These are phyloP conservation scores for Leptopilina drosophilae DNA, from an alignment of 2,888 invertebrate species.

Conservation along the genomic window DNA sequence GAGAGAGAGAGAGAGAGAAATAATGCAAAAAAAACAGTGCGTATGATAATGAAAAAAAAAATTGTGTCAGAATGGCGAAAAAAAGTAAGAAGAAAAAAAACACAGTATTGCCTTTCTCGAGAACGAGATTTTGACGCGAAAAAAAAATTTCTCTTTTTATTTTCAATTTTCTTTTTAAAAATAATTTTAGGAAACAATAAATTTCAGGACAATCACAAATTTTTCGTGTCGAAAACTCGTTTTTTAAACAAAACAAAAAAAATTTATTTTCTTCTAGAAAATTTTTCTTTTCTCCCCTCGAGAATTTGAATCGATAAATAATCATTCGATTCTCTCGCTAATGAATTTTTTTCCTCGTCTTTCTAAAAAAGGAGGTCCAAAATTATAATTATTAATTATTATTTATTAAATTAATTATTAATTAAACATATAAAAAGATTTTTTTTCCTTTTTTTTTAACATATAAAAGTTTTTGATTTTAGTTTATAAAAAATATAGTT, in stretches of 20 bases:
- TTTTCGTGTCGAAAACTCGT: conserved; percentile 63
- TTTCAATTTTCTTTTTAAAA: conserved; percentile 64
- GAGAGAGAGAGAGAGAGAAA: no score
- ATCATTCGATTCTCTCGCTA: no score
- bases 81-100: conserved; percentile 56
- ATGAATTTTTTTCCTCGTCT: background rate
- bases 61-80: conserved; percentile 15
- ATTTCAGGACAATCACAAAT: conserved; percentile 67
- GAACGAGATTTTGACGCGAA: conserved; percentile 64
- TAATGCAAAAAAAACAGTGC: background rate
- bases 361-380: no score
- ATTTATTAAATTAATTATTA: no score
- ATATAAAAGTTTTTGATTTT: no score
- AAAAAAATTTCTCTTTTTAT: conserved; percentile 55
- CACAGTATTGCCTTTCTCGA: conserved; percentile 75
- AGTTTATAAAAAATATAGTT: no score
- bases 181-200: conserved; percentile 69
- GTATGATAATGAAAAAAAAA: conserved; percentile 24
- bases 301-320: no score
- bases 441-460: no score
- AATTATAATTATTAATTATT: no score
- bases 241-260: conserved; percentile 19
- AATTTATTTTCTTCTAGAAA: conserved; percentile 55
- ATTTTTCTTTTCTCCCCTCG: conserved; percentile 50
- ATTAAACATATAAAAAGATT: no score